Evolutionary conservation across 1,140 invertebrate genomes (phyloP).

Genomic region (Drosophila sproati): DNA sequence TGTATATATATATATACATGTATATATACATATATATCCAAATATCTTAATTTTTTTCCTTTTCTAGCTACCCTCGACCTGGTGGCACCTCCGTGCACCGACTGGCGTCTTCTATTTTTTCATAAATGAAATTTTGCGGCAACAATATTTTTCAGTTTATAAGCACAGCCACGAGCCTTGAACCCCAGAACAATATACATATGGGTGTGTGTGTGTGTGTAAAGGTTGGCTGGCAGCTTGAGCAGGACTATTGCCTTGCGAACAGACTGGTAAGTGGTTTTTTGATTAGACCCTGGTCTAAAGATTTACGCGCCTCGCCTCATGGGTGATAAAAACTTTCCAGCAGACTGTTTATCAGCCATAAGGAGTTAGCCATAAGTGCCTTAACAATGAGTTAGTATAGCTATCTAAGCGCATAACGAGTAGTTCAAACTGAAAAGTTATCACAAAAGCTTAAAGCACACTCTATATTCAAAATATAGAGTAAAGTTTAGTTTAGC

Average conservation of each 20-base stretch:
- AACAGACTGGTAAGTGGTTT: constrained; percentile 72
- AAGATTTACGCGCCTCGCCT: constrained; percentile 57
- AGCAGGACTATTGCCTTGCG: constrained; percentile 3
- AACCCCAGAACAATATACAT: background rate
- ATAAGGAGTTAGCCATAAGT: constrained; percentile 47
- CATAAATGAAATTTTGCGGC: constrained; percentile 74
- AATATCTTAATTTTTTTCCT: constrained; percentile 13
- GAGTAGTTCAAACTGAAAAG: constrained; percentile 17
- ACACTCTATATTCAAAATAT: constrained; percentile 7
- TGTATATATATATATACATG: too few species aligned
- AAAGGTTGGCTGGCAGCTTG: background rate
- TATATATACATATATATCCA: background rate
- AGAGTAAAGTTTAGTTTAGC: background rate
- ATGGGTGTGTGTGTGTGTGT: background rate
- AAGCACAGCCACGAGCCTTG: constrained; percentile 39
- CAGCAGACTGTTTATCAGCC: background rate
- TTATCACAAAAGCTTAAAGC: constrained; percentile 10
- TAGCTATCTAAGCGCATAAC: background rate
- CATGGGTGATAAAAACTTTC: constrained; percentile 43
- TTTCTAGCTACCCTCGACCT: background rate
- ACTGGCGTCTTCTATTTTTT: constrained; percentile 43
- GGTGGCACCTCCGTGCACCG: constrained; percentile 27
- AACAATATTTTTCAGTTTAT: constrained; percentile 73
- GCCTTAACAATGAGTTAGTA: constrained; percentile 25
- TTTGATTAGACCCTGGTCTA: constrained; percentile 68